Evolutionary conservation across 2,888 invertebrate genomes (phyloP).

Genomic region (Cryptophagus acutangulus): DNA sequence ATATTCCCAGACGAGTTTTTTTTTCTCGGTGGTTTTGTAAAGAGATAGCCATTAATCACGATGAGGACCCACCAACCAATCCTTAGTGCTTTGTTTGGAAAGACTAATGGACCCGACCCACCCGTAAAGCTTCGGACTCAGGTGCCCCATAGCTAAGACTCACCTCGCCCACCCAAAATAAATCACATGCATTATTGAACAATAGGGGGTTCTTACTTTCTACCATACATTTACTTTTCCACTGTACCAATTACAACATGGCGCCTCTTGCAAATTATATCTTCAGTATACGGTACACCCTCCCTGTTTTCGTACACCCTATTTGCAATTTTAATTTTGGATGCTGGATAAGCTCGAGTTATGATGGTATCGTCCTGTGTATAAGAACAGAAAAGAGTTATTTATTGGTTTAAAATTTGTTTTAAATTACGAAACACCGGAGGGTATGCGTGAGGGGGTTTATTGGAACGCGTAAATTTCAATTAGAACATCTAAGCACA

Average conservation of each 20-base stretch:
- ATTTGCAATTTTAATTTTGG: constrained; percentile 39
- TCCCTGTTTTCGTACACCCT: constrained; percentile 29
- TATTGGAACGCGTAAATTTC: constrained; percentile 37
- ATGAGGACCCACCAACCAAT: constrained; percentile 32
- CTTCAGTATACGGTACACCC: constrained; percentile 7
- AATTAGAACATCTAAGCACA: constrained; percentile 32
- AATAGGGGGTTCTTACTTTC: constrained; percentile 39
- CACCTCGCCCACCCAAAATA: constrained; percentile 38
- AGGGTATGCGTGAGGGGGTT: constrained; percentile 24
- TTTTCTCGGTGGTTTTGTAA: not conserved
- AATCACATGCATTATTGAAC: constrained; percentile 46
- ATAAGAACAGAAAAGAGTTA: constrained; percentile 18
- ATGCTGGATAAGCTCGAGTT: constrained; percentile 15
- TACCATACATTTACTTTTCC: constrained; percentile 33
- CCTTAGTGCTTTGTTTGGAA: constrained; percentile 37
- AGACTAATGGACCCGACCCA: constrained; percentile 41
- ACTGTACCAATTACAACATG: constrained; percentile 41
- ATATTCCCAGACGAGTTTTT: constrained; percentile 1
- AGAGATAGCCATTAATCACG: constrained; percentile 39
- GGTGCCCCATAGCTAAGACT: constrained; percentile 33
- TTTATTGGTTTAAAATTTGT: constrained; percentile 37
- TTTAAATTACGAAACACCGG: constrained; percentile 37
- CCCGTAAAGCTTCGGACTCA: constrained; percentile 33
- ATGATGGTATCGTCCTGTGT: not conserved
- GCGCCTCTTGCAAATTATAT: constrained; percentile 26